These are phyloP conservation scores for Polietes domitor DNA, from an alignment of 2,888 invertebrate species.

Conservation along the genomic window DNA sequence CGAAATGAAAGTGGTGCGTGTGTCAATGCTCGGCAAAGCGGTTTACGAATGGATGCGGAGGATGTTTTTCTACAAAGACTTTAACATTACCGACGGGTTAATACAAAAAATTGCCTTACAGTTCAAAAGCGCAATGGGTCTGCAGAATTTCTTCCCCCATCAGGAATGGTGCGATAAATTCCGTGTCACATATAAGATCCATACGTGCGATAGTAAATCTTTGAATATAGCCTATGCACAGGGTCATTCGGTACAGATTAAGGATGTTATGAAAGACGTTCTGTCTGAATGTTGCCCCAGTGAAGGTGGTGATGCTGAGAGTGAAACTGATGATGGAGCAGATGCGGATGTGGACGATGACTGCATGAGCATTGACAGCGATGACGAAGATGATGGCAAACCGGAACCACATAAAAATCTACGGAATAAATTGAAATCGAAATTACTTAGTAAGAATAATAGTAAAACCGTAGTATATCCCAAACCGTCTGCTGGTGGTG, in stretches of 20 bases:
- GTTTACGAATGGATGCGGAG: conserved; percentile 79
- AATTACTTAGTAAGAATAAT: not conserved
- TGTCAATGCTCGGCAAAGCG: conserved; percentile 77
- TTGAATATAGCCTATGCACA: conserved; percentile 76
- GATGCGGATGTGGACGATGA: conserved; percentile 63
- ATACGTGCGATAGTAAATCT: conserved; percentile 75
- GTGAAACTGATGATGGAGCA: conserved; percentile 59
- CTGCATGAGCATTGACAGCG: conserved; percentile 64
- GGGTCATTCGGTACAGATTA: conserved; percentile 77
- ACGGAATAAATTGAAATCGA: not conserved
- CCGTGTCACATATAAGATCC: conserved; percentile 74
- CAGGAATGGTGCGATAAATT: conserved; percentile 79
- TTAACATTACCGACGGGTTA: conserved; percentile 76
- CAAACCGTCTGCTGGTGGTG: no score
- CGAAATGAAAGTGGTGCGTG: conserved; percentile 76
- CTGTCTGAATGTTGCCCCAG: conserved; percentile 72
- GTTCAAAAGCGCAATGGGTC: conserved; percentile 77
- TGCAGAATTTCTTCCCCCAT: conserved; percentile 77
- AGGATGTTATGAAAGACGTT: conserved; percentile 76
- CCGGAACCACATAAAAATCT: not conserved
- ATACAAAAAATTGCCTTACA: conserved; percentile 79
- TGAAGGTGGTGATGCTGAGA: conserved; percentile 48
- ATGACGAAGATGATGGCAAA: conserved; percentile 61
- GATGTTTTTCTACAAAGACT: conserved; percentile 79
- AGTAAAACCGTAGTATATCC: not conserved